Percentiles rank a stretch among this genome's conserved stretches.
Conservation (phyloP, 2,888 invertebrate species). For the Craniophora ligustri region DNA sequence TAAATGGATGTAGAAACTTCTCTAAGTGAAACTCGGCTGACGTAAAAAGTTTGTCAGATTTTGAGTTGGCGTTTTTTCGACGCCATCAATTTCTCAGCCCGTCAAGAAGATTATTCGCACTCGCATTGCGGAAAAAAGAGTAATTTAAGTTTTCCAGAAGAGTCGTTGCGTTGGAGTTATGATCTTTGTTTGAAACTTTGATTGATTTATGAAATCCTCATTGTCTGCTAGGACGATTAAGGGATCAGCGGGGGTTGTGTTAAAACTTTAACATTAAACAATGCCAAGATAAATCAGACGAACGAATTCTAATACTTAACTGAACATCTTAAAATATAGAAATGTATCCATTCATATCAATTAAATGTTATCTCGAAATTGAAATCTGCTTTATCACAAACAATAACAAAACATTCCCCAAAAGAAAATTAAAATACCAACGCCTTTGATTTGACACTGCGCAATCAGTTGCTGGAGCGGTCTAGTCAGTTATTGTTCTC, state of each 20-base stretch:
- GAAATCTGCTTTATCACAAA: slow-evolving; percentile 20
- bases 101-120: slow-evolving; percentile 89
- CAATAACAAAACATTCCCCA: slow-evolving; percentile 30
- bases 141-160: slow-evolving; percentile 86
- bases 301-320: slow-evolving; percentile 8
- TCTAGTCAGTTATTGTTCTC: slow-evolving; percentile 50
- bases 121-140: slow-evolving; percentile 87
- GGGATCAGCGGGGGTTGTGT: slow-evolving; percentile 56
- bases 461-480: slow-evolving; percentile 54
- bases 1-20: slow-evolving; percentile 87
- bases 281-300: slow-evolving; percentile 8
- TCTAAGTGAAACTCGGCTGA: slow-evolving; percentile 87
- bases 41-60: slow-evolving; percentile 85
- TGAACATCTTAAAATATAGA: slow-evolving; percentile 1
- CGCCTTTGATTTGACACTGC: slow-evolving; percentile 51
- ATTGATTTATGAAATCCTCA: slow-evolving; percentile 84
- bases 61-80: slow-evolving; percentile 80
- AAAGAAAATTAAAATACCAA: slow-evolving; percentile 39
- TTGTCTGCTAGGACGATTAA: slow-evolving; percentile 67
- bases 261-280: slow-evolving; percentile 35
- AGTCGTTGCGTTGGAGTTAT: slow-evolving; percentile 85
- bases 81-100: slow-evolving; percentile 87
- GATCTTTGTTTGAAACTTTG: slow-evolving; percentile 87
- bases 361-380: slow-evolving; percentile 25
- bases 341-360: slow-evolving; percentile 9